Evolutionary conservation across 1,140 invertebrate genomes (phyloP).

Genomic region (Pachyrhynchus sulphureomaculatus): DNA sequence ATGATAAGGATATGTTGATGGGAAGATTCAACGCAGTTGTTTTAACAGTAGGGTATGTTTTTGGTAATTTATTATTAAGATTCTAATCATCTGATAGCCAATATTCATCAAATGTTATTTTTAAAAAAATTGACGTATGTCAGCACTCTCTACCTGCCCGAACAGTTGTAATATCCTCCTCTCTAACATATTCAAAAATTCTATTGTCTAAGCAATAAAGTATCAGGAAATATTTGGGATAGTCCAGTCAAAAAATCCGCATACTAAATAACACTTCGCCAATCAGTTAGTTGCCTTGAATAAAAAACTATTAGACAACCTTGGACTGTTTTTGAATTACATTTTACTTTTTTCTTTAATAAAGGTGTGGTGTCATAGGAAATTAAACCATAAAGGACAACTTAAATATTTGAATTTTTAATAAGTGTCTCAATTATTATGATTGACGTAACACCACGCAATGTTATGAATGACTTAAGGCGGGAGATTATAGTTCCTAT

Average conservation of each 20-base stretch:
- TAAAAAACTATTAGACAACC: constrained; percentile 2
- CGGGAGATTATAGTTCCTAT: too few relatives aligned
- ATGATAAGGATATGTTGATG: too few relatives aligned
- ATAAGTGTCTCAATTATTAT: background rate
- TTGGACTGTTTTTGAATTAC: background rate
- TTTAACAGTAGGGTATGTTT: too few relatives aligned
- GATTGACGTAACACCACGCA: too few relatives aligned
- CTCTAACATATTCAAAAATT: too few relatives aligned
- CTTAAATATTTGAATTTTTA: background rate
- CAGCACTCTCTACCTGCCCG: background rate
- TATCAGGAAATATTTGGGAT: background rate
- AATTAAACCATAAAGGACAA: background rate
- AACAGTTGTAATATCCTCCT: background rate
- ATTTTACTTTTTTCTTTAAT: background rate
- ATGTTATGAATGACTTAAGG: too few relatives aligned
- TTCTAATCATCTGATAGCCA: too few relatives aligned
- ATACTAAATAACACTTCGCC: background rate
- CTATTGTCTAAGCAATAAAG: background rate
- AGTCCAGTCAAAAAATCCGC: background rate
- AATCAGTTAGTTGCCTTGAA: background rate
- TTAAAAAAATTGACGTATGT: too few relatives aligned
- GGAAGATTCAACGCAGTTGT: too few relatives aligned
- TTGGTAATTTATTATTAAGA: too few relatives aligned
- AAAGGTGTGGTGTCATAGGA: background rate
- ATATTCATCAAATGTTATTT: too few relatives aligned